Evolutionary conservation across 2,113 vertebrate species (phyloP).

Genomic region (Sus scrofa): T2T-Sscrofa CM000820.6:142277501-142278000

Average conservation of each 20-base stretch:
- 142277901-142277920: too few species aligned
- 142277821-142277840: neutral
- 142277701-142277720: too few species aligned
- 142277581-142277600: neutral
- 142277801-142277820: neutral
- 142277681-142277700: neutral
- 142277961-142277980: neutral
- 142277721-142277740: too few species aligned
- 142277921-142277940: too few species aligned
- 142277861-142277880: neutral
- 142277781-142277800: neutral
- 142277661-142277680: too few species aligned
- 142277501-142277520: too few species aligned
- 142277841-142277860: neutral
- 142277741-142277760: too few species aligned
- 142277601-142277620: too few species aligned
- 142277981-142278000: too few species aligned
- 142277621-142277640: too few species aligned
- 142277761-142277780: too few species aligned
- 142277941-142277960: neutral
- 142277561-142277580: neutral
- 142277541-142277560: neutral
- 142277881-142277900: too few species aligned
- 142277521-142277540: neutral
- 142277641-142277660: neutral